These are phyloP conservation scores for Lateolabrax maculatus DNA, from an alignment of 2,797 vertebrate genomes.

Conservation along the genomic window DNA sequence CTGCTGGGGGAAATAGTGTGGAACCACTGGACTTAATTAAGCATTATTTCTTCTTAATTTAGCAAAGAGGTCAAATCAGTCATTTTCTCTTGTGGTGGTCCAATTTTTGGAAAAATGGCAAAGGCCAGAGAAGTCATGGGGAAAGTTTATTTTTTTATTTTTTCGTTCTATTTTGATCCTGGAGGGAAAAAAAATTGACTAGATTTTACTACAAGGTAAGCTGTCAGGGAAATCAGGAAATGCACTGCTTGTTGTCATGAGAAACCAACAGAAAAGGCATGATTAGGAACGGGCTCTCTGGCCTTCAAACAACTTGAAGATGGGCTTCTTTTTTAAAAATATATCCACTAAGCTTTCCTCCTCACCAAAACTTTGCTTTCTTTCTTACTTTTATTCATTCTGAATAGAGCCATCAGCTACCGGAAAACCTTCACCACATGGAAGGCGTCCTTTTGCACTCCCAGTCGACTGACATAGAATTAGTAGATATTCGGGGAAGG, in stretches of 20 bases:
- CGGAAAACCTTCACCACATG: conserved; percentile 20
- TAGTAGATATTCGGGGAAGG: background rate
- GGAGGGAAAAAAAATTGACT: background rate
- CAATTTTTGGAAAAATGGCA: background rate
- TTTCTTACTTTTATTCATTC: conserved; percentile 23
- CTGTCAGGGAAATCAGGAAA: background rate
- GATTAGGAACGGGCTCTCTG: background rate
- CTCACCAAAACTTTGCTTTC: background rate
- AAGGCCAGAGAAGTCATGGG: background rate
- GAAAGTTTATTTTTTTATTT: background rate
- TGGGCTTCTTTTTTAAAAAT: background rate
- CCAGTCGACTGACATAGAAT: background rate
- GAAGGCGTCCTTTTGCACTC: conserved; percentile 12
- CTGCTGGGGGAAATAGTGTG: conserved; percentile 2
- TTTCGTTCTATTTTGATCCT: background rate
- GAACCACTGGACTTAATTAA: conserved; percentile 49
- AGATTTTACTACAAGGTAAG: background rate
- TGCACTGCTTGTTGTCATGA: background rate
- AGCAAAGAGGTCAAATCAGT: conserved; percentile 39
- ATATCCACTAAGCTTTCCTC: background rate
- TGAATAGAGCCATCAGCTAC: conserved; percentile 2
- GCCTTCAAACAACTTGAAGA: background rate
- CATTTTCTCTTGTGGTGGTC: conserved; percentile 5
- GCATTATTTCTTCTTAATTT: conserved; percentile 50
- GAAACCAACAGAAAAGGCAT: background rate